Conservation (phyloP, 1,140 invertebrate species). For the Acromyrmex echinatior region DNA sequence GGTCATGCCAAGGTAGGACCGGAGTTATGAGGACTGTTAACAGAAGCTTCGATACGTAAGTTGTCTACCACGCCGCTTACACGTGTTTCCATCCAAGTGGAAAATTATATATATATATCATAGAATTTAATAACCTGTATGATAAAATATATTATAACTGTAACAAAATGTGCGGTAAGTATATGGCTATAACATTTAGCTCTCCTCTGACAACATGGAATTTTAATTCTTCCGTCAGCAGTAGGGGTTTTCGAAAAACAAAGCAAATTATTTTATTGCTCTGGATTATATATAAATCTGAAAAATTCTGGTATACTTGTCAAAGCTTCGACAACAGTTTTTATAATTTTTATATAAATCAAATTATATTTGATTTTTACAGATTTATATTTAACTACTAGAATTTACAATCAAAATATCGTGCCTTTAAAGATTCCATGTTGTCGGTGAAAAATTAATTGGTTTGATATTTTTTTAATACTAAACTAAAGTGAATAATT, state of each 20-base stretch:
- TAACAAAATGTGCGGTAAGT: neutral
- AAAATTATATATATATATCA: conserved; percentile 26
- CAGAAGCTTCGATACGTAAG: conserved; percentile 44
- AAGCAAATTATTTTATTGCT: too few relatives aligned
- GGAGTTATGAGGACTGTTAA: conserved; percentile 51
- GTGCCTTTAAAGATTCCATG: too few relatives aligned
- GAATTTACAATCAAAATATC: too few relatives aligned
- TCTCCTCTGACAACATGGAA: neutral
- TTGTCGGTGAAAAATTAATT: conserved; percentile 13
- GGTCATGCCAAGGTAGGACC: conserved; percentile 12
- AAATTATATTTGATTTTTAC: neutral
- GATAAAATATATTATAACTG: neutral
- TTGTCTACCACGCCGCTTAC: conserved; percentile 11
- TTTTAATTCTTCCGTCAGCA: too few relatives aligned
- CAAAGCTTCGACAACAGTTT: too few relatives aligned
- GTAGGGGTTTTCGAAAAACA: too few relatives aligned
- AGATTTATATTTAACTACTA: too few relatives aligned
- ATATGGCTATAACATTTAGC: neutral
- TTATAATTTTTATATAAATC: too few relatives aligned
- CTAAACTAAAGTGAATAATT: conserved; percentile 65
- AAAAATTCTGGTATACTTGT: too few relatives aligned
- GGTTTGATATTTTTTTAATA: too few relatives aligned
- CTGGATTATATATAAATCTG: too few relatives aligned
- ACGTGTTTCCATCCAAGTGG: conserved; percentile 29
- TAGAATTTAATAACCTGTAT: neutral